Conservation (phyloP, 1,140 invertebrate species). For the Cotesia vestalis region DNA sequence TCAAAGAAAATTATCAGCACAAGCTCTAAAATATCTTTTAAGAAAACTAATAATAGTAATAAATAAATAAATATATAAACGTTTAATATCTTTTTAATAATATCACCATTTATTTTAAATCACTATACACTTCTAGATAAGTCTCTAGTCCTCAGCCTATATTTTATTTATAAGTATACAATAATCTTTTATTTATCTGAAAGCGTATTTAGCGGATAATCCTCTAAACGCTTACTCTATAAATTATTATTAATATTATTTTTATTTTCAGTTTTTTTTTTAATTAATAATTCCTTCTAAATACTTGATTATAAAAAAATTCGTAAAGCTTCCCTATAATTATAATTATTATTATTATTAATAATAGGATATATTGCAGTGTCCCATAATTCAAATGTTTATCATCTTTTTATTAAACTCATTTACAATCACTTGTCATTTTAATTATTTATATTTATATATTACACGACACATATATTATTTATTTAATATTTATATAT, state of each 20-base stretch:
- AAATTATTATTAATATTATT: conserved; percentile 19
- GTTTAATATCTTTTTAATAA: conserved; percentile 48
- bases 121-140: conserved; percentile 54
- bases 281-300: conserved; percentile 20
- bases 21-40: not conserved
- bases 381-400: conserved; percentile 48
- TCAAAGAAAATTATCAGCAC: not conserved
- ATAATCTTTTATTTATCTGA: not conserved
- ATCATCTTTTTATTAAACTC: conserved; percentile 46
- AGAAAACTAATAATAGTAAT: not conserved
- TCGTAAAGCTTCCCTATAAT: conserved; percentile 59
- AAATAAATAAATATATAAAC: conserved; percentile 25
- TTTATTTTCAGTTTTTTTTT: not conserved
- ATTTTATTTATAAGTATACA: not conserved
- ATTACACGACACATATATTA: too few species aligned
- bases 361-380: conserved; percentile 63
- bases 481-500: too few species aligned
- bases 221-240: not conserved
- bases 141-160: conserved; percentile 13
- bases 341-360: conserved; percentile 47
- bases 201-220: not conserved
- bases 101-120: conserved; percentile 63
- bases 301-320: conserved; percentile 43
- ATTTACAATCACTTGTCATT: conserved; percentile 49
- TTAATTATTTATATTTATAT: conserved; percentile 19